phyloP scores from a whole-genome alignment of 2,888 invertebrate genomes.

The Brenthis ino region DNA sequence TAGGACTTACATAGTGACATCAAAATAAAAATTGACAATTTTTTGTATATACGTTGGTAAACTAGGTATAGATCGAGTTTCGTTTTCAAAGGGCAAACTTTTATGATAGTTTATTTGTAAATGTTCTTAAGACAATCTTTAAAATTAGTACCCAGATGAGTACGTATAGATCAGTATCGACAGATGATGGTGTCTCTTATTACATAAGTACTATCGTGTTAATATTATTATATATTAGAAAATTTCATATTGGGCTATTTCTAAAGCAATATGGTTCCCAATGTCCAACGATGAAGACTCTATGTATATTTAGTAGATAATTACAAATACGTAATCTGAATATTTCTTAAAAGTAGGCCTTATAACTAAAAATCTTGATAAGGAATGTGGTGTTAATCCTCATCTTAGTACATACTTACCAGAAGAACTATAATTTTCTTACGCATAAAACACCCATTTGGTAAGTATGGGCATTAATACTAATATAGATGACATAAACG shows the following conservation, averaged over 20 bases:
- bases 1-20: conserved; percentile 46
- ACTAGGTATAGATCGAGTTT: conserved; percentile 12
- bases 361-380: conserved; percentile 34
- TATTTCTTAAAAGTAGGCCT: conserved; percentile 35
- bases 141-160: not conserved
- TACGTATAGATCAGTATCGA: not conserved
- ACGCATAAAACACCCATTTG: conserved; percentile 28
- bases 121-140: not conserved
- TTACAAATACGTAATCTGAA: conserved; percentile 23
- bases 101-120: conserved; percentile 11
- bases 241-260: conserved; percentile 11
- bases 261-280: conserved; percentile 14
- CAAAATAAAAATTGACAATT: conserved; percentile 69
- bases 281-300: conserved; percentile 8
- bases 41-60: conserved; percentile 18
- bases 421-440: conserved; percentile 36
- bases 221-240: not conserved
- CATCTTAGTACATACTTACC: conserved; percentile 27
- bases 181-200: not conserved
- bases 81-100: conserved; percentile 3
- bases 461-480: conserved; percentile 29
- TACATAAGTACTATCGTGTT: not conserved
- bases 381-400: conserved; percentile 31
- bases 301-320: conserved; percentile 4
- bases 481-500: conserved; percentile 51